Percentiles rank a stretch among this genome's conserved stretches.
phyloP scores from a whole-genome alignment of 1,140 invertebrate genomes.

The Thereuonema tuberculata region DNA sequence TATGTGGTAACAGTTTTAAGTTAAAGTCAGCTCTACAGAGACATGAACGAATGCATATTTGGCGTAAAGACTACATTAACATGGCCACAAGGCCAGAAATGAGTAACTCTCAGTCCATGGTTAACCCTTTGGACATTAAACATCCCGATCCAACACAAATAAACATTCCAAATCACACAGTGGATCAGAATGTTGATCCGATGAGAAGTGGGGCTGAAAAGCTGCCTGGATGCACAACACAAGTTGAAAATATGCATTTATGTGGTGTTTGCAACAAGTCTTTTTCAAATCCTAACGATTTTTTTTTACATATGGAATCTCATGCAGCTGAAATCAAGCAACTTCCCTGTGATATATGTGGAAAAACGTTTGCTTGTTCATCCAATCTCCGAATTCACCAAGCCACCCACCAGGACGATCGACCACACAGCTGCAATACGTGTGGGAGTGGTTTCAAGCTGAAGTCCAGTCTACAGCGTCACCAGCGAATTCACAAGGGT shows the following conservation, averaged over 20 bases:
- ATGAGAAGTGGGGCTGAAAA: too few relatives aligned
- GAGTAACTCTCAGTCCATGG: neutral
- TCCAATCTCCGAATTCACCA: too few relatives aligned
- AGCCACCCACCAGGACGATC: too few relatives aligned
- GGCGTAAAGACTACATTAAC: neutral
- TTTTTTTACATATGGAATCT: conserved; percentile 51
- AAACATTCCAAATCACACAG: neutral
- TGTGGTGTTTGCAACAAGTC: conserved; percentile 86
- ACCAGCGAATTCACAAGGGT: conserved; percentile 71
- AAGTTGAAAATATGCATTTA: neutral
- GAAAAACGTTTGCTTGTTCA: too few relatives aligned
- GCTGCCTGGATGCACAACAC: too few relatives aligned
- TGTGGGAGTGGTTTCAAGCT: conserved; percentile 87
- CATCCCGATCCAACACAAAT: neutral
- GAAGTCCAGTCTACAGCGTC: conserved; percentile 77
- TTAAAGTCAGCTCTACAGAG: neutral
- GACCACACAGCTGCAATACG: too few relatives aligned
- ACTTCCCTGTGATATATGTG: neutral
- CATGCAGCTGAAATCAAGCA: neutral
- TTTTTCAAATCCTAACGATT: conserved; percentile 50
- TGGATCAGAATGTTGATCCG: too few relatives aligned
- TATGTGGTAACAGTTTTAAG: conserved; percentile 49
- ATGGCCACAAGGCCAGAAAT: neutral
- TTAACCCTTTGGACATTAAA: neutral
- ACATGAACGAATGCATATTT: neutral